A percentile compares a stretch with the other conserved stretches of the same genome.
Evolutionary conservation across 2,113 vertebrate genomes (phyloP).

Genomic region (Halcyon malimbica): DNA sequence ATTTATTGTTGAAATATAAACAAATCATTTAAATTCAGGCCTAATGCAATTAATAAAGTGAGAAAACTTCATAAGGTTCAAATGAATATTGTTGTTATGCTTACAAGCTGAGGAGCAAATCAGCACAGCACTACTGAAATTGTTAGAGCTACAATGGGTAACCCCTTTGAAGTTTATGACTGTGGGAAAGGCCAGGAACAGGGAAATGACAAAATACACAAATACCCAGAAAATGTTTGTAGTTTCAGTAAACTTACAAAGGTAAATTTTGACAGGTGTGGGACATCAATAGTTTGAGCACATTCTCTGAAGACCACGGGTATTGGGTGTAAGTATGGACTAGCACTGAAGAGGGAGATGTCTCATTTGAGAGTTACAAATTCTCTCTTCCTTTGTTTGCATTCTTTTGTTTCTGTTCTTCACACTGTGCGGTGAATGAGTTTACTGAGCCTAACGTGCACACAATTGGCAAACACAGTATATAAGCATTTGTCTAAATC

Average conservation of each 20-base stretch:
- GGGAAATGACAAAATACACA: neutral
- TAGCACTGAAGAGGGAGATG: neutral
- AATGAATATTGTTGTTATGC: neutral
- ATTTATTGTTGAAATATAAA: conserved; percentile 14
- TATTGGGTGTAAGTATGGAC: neutral
- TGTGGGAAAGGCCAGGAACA: neutral
- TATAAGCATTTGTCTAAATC: conserved; percentile 1
- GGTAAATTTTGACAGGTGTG: neutral
- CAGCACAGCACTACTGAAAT: neutral
- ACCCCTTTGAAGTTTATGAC: neutral
- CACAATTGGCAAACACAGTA: neutral
- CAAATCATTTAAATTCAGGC: neutral
- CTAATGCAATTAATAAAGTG: neutral
- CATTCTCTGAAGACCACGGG: neutral
- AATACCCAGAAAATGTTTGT: neutral
- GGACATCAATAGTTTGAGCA: neutral
- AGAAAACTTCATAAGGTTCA: neutral
- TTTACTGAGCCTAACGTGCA: conserved; percentile 1
- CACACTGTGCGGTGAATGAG: neutral
- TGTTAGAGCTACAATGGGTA: neutral
- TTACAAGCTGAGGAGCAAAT: neutral
- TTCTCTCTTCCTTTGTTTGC: neutral
- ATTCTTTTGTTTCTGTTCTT: neutral
- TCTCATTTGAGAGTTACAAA: neutral
- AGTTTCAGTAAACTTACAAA: neutral